phyloP scores from a whole-genome alignment of 2,113 vertebrate species.

The Sisor rabdophorus region DNA sequence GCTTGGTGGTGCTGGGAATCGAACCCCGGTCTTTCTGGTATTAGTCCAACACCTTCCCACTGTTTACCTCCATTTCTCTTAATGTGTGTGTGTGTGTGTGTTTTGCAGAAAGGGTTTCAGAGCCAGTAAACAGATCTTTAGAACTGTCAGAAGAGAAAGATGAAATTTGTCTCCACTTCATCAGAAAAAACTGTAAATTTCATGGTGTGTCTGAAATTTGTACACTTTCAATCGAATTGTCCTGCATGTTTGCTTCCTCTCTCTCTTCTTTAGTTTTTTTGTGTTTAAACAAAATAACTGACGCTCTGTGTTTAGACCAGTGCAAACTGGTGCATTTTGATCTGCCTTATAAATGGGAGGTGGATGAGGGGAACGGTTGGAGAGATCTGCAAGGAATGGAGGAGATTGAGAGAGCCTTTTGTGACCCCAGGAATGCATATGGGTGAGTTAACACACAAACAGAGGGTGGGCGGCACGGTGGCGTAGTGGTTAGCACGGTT shows the following conservation, averaged over 20 bases:
- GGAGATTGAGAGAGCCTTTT: constrained; percentile 63
- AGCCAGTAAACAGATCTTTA: not conserved
- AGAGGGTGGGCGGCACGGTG: too few relatives aligned
- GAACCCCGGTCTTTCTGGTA: too few relatives aligned
- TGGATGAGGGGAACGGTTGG: constrained; percentile 57
- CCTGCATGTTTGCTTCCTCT: not conserved
- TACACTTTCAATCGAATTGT: not conserved
- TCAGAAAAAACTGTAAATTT: constrained; percentile 64
- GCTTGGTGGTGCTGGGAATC: too few relatives aligned
- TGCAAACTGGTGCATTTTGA: constrained; percentile 65
- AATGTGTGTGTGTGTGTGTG: constrained; percentile 8
- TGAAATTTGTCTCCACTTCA: constrained; percentile 68
- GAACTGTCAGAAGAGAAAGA: constrained; percentile 43
- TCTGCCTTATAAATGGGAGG: constrained; percentile 70
- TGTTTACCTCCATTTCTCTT: not conserved
- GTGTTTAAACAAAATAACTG: not conserved
- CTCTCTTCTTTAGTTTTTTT: not conserved
- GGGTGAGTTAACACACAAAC: constrained; percentile 50
- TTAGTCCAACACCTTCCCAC: too few relatives aligned
- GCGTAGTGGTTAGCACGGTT: too few relatives aligned
- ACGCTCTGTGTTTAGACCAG: constrained; percentile 46
- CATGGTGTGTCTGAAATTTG: constrained; percentile 51
- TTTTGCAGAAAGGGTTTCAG: constrained; percentile 45
- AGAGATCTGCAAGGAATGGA: constrained; percentile 61
- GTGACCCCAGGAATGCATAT: constrained; percentile 58